Conservation (phyloP, 2,113 vertebrate species). For the Oriolus oriolus region DNA sequence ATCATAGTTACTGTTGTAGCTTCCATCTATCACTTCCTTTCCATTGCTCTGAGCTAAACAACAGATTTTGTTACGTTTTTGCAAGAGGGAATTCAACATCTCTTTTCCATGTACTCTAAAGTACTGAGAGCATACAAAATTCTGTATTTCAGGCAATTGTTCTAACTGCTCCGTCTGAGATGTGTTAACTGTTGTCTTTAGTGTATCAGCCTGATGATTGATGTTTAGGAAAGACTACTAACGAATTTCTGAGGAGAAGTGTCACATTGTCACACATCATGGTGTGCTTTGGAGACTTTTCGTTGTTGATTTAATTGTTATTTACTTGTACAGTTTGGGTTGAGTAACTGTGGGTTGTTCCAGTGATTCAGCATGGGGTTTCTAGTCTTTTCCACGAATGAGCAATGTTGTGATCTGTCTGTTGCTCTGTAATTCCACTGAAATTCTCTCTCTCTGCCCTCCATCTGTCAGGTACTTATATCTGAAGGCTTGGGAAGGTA, state of each 20-base stretch:
- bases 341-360: background rate
- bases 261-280: background rate
- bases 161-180: background rate
- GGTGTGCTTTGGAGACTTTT: background rate
- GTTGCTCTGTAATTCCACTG: background rate
- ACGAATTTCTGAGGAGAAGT: background rate
- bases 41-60: background rate
- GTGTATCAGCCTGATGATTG: background rate
- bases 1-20: background rate
- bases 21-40: background rate
- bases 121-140: background rate
- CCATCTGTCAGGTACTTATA: conserved; percentile 87
- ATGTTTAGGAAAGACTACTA: background rate
- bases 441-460: background rate
- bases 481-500: conserved; percentile 95
- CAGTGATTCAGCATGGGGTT: background rate
- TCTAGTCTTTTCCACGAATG: background rate
- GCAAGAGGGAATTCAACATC: background rate
- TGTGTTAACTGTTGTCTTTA: background rate
- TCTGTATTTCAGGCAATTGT: background rate
- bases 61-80: background rate
- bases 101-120: background rate
- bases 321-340: background rate
- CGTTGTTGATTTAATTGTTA: background rate
- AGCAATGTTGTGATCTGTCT: background rate